Evolutionary conservation across 2,113 vertebrate species (phyloP), one percentile per base, ranked within the genome.

Genomic region (Cynocephalus volans): DNA sequence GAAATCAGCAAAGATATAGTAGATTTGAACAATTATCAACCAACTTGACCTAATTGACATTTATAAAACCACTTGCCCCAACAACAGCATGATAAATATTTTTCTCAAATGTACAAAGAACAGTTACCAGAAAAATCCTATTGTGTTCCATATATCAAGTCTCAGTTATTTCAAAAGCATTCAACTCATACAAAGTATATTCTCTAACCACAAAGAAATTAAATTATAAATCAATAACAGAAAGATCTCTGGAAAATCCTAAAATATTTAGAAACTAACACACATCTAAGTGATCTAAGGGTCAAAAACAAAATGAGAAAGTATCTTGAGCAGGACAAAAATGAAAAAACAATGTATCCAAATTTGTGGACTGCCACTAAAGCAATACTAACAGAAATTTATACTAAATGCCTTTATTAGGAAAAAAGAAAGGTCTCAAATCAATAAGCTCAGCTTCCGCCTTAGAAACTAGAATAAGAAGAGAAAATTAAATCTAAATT

Each of bases 251-350:
- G n/a, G 36, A 56, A 85, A 80, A 90, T 67, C 12, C 69, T 28
- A 23, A 70, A 82, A 88, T 52, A 83, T 87, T 64, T 83, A 36
- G 62, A 60, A 87, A 82, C 13, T 65, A 67, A 76, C 8, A 33
- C 14, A 58, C 11, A 73, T 58, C 24, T 79, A 87, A 54, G 60
- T 70, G 70, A 69, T 10, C 33, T 13, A 62, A 5, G 18, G 52
- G 23, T 94, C 41, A 92, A 88, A 96, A 91, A 54, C 21, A 54
- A 84, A 95, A 95, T 69, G 24, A 36, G 36, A 83, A 60, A 89
- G 54, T 56, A 60, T 89, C 18, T 52, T 69, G 14, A 64, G 58
- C 19, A 50, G 80, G 15, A 95, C 41, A 72, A 84, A 92, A 79
- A 33, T 67, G 65, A 73, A 84, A 95, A 70, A 19, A 67, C 28